Conservation (phyloP, 2,888 invertebrate genomes). For the Cheilosia soror region DNA sequence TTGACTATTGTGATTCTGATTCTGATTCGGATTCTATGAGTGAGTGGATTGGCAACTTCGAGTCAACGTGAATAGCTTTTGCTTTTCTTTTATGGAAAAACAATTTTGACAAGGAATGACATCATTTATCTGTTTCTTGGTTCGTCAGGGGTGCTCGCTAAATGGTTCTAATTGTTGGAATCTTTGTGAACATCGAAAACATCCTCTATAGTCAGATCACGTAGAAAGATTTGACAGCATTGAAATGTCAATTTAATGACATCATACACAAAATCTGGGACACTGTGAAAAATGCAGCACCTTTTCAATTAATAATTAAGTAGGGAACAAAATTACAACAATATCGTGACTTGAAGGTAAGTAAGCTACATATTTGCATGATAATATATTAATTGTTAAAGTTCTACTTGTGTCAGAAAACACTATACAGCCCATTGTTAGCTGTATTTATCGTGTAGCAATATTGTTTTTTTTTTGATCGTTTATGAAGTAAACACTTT, state of each 20-base stretch:
- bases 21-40: slow-evolving; percentile 10
- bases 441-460: no score
- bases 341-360: no score
- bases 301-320: not conserved
- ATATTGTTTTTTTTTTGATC: no score
- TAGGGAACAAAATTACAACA: no score
- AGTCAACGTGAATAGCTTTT: not conserved
- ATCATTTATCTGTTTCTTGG: slow-evolving; percentile 46
- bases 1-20: slow-evolving; percentile 2
- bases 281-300: not conserved
- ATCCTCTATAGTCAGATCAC: slow-evolving; percentile 16
- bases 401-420: no score
- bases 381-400: no score
- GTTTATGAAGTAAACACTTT: no score
- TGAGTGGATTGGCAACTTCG: slow-evolving; percentile 1
- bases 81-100: slow-evolving; percentile 28
- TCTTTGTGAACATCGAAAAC: not conserved
- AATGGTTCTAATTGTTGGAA: slow-evolving; percentile 27
- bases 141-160: slow-evolving; percentile 18
- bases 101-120: slow-evolving; percentile 37
- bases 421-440: no score
- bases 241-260: slow-evolving; percentile 23
- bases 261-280: slow-evolving; percentile 33
- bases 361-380: no score
- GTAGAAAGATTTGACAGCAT: slow-evolving; percentile 17